A percentile compares a stretch with the other conserved stretches of the same genome.
Conservation (phyloP, 2,113 vertebrate genomes). For the Cyphomyrus discorhynchus region DNA sequence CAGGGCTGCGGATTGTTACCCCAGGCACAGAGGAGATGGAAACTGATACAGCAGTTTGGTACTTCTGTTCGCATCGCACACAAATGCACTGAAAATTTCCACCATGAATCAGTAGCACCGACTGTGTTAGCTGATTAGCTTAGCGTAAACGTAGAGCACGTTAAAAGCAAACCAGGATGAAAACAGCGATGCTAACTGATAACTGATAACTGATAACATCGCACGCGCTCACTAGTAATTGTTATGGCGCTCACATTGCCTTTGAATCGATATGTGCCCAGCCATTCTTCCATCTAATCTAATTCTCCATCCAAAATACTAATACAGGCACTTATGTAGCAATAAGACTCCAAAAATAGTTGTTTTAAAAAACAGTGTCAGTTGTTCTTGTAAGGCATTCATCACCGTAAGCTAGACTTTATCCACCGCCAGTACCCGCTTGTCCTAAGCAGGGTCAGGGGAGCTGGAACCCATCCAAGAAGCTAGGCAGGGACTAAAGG, state of each 20-base stretch:
- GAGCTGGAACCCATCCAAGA: neutral
- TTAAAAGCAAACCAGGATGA: neutral
- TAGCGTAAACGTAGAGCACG: neutral
- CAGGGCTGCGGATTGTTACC: neutral
- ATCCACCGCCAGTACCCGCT: neutral
- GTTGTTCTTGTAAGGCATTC: neutral
- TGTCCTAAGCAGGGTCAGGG: neutral
- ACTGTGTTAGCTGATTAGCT: neutral
- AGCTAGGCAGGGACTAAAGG: neutral
- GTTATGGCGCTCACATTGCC: neutral
- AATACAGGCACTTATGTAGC: neutral
- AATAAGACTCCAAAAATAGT: neutral
- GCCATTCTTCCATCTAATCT: neutral
- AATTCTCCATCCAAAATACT: neutral
- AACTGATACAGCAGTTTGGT: neutral
- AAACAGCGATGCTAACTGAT: neutral
- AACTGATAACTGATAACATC: neutral
- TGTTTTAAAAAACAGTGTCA: neutral
- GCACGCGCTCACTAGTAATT: neutral
- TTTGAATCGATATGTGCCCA: neutral
- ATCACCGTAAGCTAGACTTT: neutral
- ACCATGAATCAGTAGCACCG: neutral
- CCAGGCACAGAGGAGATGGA: neutral
- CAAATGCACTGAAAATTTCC: neutral
- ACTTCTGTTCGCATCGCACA: neutral